Evolutionary conservation across 2,797 vertebrate species (phyloP).

Genomic region (Phrynocephalus forsythii): DNA sequence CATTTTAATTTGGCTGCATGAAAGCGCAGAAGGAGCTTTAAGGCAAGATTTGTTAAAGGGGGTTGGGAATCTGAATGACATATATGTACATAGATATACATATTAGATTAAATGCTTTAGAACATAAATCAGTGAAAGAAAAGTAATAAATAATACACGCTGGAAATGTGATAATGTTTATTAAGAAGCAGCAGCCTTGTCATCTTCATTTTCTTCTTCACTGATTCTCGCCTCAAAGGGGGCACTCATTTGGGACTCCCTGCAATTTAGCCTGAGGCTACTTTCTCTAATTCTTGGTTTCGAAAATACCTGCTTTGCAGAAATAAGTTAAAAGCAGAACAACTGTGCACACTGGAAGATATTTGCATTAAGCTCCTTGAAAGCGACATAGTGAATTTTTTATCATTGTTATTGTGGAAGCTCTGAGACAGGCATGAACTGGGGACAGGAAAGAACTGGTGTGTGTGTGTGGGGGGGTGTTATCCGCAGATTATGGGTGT

Average conservation of each 20-base stretch:
- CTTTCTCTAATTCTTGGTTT: conserved; percentile 78
- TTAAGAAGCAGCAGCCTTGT: conserved; percentile 85
- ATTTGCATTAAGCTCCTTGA: conserved; percentile 68
- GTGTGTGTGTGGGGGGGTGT: neutral
- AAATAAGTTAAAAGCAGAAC: conserved; percentile 79
- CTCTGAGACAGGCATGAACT: conserved; percentile 44
- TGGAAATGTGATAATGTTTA: conserved; percentile 84
- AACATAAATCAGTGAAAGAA: conserved; percentile 79
- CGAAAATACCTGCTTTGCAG: conserved; percentile 81
- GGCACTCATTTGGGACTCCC: conserved; percentile 80
- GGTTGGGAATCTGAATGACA: conserved; percentile 51
- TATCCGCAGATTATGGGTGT: neutral
- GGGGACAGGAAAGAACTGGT: neutral
- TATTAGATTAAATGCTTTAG: conserved; percentile 79
- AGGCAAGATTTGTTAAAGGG: conserved; percentile 46
- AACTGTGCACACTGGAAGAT: conserved; percentile 69
- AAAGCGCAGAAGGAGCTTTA: conserved; percentile 49
- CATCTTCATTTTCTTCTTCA: conserved; percentile 85
- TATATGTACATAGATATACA: conserved; percentile 67
- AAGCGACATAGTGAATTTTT: conserved; percentile 58
- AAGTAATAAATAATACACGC: conserved; percentile 82
- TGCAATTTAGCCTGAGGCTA: conserved; percentile 80
- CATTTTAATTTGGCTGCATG: conserved; percentile 44
- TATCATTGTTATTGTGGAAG: conserved; percentile 52
- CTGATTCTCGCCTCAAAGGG: conserved; percentile 79